Percentiles rank a stretch among this genome's conserved stretches.
These are phyloP conservation scores for Hipposideros larvatus DNA, from an alignment of 2,797 vertebrate genomes.

Conservation along the genomic window DNA sequence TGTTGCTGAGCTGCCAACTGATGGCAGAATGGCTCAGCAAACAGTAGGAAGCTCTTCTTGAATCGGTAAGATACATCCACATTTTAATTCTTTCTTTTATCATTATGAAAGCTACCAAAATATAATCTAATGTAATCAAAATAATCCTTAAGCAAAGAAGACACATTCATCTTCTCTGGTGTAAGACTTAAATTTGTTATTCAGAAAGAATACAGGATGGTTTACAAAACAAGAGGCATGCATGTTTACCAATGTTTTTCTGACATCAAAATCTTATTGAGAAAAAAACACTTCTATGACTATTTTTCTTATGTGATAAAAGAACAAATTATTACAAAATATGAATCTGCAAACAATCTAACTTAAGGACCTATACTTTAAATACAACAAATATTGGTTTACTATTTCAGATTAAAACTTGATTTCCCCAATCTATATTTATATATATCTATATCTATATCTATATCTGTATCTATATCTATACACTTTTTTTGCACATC, in stretches of 20 bases:
- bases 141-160: neutral
- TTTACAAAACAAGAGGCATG: neutral
- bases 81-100: slow-evolving; percentile 63
- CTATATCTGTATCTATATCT: neutral
- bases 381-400: neutral
- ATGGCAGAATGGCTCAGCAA: too few species aligned
- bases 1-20: too few species aligned
- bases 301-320: neutral
- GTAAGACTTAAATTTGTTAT: slow-evolving; percentile 65
- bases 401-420: neutral
- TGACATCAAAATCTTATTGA: neutral
- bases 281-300: neutral
- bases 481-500: neutral
- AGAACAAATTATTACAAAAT: neutral
- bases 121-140: slow-evolving; percentile 23
- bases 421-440: neutral
- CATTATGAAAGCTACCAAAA: slow-evolving; percentile 48
- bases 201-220: neutral
- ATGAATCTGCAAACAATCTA: neutral
- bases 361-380: neutral
- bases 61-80: neutral
- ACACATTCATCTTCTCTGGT: neutral
- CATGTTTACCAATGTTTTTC: neutral
- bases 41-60: neutral
- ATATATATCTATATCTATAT: too few species aligned